These are phyloP conservation scores for Vulpes ferrilata DNA, from an alignment of 2,113 vertebrate genomes.

Conservation along the genomic window DNA sequence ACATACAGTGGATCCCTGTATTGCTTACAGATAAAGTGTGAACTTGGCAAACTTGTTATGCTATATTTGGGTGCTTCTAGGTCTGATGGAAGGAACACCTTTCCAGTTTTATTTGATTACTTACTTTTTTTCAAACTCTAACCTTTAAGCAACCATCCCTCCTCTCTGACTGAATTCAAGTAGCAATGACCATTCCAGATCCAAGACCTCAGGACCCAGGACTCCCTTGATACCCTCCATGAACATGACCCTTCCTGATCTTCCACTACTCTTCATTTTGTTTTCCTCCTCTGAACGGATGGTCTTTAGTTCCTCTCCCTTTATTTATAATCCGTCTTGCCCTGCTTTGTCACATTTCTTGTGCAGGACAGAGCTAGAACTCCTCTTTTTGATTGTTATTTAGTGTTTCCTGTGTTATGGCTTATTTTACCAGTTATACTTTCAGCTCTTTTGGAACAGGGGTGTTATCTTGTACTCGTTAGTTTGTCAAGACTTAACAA, in stretches of 20 bases:
- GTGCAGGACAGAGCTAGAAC: not conserved
- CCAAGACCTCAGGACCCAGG: not conserved
- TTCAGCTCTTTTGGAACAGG: conserved; percentile 29
- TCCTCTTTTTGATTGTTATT: conserved; percentile 31
- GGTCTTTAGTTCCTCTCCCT: not conserved
- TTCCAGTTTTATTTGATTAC: not conserved
- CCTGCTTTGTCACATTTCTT: not conserved
- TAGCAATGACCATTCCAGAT: not conserved
- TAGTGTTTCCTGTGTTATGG: conserved; percentile 35
- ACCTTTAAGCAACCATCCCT: not conserved
- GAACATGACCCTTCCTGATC: not conserved
- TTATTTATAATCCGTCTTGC: not conserved
- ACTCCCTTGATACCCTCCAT: not conserved
- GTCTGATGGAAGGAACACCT: not conserved
- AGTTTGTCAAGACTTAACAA: not conserved
- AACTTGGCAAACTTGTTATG: not conserved
- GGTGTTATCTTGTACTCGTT: not conserved
- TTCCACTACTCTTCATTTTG: not conserved
- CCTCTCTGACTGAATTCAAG: not conserved
- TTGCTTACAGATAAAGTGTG: not conserved
- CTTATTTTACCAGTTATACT: conserved; percentile 13
- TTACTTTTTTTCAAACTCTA: not conserved
- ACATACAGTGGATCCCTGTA: not conserved
- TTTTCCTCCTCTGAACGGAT: not conserved
- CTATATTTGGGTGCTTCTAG: not conserved